Base-by-base conservation (phyloP, 1,140 invertebrate species). In the Zaprionus camerounensis region DNA sequence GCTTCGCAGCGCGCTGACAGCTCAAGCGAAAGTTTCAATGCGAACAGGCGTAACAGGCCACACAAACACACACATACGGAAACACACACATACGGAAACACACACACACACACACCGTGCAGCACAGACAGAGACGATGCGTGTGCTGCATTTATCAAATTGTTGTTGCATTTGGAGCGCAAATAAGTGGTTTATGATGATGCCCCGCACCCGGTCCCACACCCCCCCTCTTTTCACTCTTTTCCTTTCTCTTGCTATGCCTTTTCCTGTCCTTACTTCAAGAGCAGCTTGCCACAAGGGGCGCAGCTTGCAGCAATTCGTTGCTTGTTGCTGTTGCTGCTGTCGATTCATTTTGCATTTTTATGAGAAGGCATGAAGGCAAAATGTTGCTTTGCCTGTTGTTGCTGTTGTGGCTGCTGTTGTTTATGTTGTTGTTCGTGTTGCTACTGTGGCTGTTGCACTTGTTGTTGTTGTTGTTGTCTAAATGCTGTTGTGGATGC, bases 131-230 rank as follows among this genome's bases (percentile, higher is more conserved):
- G 58, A 31, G 11, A 13, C 20, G 36, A 28, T 65, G 67, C 28
- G 59, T 61, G 57, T 59, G 67, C 31, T 65, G 70, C 81, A 81
- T 88, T 81, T 88, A 90, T 90, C 84, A 85, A 87, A 88, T 79
- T 83, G 81, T 81, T 90, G 85, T 78, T 90, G 84, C 81, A 88
- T 88, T 87, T 87, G 81, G 85, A 88, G 84, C 84, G 84, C 81
- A 87, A 87, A 87, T 87, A 87, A 88, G 84, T 90, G 84, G 84
- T 88, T 88, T 88, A 88, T 88, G 84, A 88, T 88, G 85, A 88
- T 90, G 78, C 78, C 66, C 57, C 63, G 69, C 75, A 62, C 31
- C 34, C 24, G 26, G 1, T 22, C 26, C 38, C 13, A 20, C 49
- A 7, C 13, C 26, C n/a, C 36, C 9, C 22, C 2, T 38, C 20